phyloP scores from a whole-genome alignment of 2,797 vertebrate species.

The Centroberyx gerrardi region DNA sequence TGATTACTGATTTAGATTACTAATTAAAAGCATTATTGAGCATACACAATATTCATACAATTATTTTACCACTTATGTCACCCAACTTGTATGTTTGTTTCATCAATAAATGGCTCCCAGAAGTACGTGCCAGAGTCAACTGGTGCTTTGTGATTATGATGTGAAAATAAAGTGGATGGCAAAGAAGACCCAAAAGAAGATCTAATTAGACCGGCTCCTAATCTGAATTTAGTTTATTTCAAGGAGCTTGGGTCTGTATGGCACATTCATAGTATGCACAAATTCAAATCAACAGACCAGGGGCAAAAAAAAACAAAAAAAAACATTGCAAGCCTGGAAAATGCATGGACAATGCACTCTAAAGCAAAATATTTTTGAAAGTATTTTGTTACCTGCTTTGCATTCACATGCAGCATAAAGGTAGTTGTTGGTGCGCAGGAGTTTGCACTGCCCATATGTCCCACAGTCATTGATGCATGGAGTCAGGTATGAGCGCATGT shows the following conservation, averaged over 20 bases:
- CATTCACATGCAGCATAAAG: conserved; percentile 98
- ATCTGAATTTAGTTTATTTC: conserved; percentile 23
- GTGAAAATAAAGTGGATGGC: conserved; percentile 16
- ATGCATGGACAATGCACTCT: no score
- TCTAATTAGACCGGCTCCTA: background rate
- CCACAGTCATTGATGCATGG: conserved; percentile 98
- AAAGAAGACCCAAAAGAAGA: conserved; percentile 30
- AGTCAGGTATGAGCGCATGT: conserved; percentile 94
- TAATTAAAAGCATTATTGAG: conserved; percentile 42
- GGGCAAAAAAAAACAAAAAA: background rate
- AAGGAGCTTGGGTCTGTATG: background rate
- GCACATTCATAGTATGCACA: background rate
- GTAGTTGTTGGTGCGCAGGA: conserved; percentile 98
- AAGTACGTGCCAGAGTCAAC: background rate
- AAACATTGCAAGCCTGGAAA: background rate
- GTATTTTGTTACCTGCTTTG: conserved; percentile 91
- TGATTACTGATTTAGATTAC: conserved; percentile 18
- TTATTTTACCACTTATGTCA: no score
- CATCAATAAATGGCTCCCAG: background rate
- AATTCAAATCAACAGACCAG: conserved; percentile 28
- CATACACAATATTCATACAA: background rate
- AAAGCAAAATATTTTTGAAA: background rate
- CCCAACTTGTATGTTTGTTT: conserved; percentile 13
- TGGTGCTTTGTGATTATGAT: conserved; percentile 3
- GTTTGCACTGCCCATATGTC: conserved; percentile 97